A percentile compares a stretch with the other conserved stretches of the same genome.
Conservation (phyloP, 2,888 invertebrate species). For the Mylabris sibirica region DNA sequence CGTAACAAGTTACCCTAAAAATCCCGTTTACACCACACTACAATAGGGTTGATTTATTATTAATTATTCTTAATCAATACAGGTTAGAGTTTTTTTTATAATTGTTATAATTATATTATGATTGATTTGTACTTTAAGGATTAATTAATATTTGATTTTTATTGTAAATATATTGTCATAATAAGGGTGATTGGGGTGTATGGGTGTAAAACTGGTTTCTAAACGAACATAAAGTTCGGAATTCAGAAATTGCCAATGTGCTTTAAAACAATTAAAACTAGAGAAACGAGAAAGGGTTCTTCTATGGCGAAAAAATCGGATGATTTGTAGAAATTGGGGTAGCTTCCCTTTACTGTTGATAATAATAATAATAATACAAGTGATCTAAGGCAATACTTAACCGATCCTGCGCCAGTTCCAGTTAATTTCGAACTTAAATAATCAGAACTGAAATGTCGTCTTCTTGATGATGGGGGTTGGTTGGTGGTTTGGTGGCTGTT, state of each 20-base stretch:
- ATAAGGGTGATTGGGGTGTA: too few relatives aligned
- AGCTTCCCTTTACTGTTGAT: slow-evolving; percentile 37
- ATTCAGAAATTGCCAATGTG: slow-evolving; percentile 58
- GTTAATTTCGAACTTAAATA: slow-evolving; percentile 3
- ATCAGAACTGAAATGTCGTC: background rate
- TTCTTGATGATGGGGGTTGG: background rate
- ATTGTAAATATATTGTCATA: too few relatives aligned
- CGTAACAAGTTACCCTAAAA: background rate
- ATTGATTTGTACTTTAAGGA: too few relatives aligned
- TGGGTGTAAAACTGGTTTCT: background rate
- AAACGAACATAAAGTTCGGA: slow-evolving; percentile 39
- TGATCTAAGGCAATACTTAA: background rate
- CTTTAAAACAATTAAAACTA: slow-evolving; percentile 59
- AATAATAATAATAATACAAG: too few relatives aligned
- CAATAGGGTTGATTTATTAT: background rate
- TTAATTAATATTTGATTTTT: too few relatives aligned
- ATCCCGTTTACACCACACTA: background rate
- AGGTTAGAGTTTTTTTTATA: background rate
- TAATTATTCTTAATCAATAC: background rate
- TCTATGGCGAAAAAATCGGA: slow-evolving; percentile 52
- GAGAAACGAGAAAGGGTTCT: slow-evolving; percentile 51
- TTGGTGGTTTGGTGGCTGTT: background rate
- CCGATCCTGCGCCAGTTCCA: background rate
- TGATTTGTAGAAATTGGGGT: slow-evolving; percentile 58
- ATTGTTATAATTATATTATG: too few relatives aligned